Evolutionary conservation across 2,797 vertebrate species (phyloP), one percentile per base, ranked within the genome.

Genomic region (Rhabdophis nuchalis): DNA sequence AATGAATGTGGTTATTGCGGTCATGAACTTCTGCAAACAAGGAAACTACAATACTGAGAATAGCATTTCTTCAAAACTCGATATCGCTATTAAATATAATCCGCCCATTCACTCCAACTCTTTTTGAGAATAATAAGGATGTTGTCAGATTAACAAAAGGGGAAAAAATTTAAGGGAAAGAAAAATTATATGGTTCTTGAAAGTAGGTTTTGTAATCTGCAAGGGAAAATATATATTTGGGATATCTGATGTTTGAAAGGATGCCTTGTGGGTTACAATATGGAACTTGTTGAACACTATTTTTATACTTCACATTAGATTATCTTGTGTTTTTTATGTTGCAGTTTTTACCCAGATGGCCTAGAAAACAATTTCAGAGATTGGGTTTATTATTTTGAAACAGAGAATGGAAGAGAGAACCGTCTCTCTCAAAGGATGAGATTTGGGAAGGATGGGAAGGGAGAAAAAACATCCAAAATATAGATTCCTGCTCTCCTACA

Each of bases 61-160:
- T 58, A 87, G 94, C 41, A 32, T 94, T 92, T 94, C 25, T 96
- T 95, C 91, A 93, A 93, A 96, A 88, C 8, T 92, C 90, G 94
- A 91, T 88, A 87, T 94, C 94, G 91, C 8, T 90, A 92, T 92
- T 95, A 96, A 94, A 86, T 87, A 96, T 93, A 96, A 97, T 92
- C 86, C 92, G 90, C 57, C 91, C 91, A 90, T 86, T 52, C 90
- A 92, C 11, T 32, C 88, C 88, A 93, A 85, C 29, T 64, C 92
- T 94, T 95, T 92, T 90, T 54, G 89, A 50, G 7, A n/a, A 91
- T 82, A 64, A 94, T 61, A 68, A 93, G 90, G 72, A 91, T 93
- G 89, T 27, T 89, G 87, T 53, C 92, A 50, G 11, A 90, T 86
- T 82, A 72, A 52, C 86, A 72, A 23, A 56, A 85, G 92, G 85